These are phyloP conservation scores for Pipa parva DNA, from an alignment of 2,113 vertebrate species.

Conservation along the genomic window DNA sequence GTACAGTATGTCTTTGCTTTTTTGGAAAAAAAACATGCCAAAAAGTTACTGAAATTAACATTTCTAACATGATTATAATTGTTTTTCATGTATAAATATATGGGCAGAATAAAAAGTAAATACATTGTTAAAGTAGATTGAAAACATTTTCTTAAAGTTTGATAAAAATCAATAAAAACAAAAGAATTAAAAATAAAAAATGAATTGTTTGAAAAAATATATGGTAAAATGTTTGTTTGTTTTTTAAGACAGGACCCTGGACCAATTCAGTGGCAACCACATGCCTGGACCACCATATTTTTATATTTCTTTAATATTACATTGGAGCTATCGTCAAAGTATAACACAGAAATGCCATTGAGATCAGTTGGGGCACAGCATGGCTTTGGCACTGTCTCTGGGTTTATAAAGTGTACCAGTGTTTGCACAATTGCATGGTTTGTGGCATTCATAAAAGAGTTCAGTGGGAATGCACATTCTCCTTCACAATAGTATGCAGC, in stretches of 20 bases:
- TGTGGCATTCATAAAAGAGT: slow-evolving; percentile 40
- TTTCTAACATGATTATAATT: too few relatives aligned
- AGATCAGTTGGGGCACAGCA: slow-evolving; percentile 43
- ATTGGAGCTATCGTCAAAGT: slow-evolving; percentile 44
- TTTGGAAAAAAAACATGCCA: background rate
- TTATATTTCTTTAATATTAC: slow-evolving; percentile 44
- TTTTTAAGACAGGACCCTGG: background rate
- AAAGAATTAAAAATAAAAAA: too few relatives aligned
- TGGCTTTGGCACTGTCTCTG: slow-evolving; percentile 41
- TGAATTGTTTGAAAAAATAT: too few relatives aligned
- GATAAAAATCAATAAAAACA: background rate
- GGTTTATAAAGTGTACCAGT: slow-evolving; percentile 41
- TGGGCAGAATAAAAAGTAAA: too few relatives aligned
- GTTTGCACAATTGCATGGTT: slow-evolving; percentile 41
- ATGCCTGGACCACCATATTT: slow-evolving; percentile 44
- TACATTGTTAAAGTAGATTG: background rate
- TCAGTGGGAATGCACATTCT: slow-evolving; percentile 37
- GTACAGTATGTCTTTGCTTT: background rate
- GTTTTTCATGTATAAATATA: too few relatives aligned
- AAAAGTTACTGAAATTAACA: background rate
- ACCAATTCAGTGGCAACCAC: slow-evolving; percentile 37
- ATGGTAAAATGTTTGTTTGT: too few relatives aligned
- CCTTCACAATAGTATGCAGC: slow-evolving; percentile 38
- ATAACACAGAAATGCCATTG: slow-evolving; percentile 42
- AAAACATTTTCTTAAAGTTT: background rate